phyloP scores from a whole-genome alignment of 1,140 invertebrate species.

The Littorina saxatilis region DNA sequence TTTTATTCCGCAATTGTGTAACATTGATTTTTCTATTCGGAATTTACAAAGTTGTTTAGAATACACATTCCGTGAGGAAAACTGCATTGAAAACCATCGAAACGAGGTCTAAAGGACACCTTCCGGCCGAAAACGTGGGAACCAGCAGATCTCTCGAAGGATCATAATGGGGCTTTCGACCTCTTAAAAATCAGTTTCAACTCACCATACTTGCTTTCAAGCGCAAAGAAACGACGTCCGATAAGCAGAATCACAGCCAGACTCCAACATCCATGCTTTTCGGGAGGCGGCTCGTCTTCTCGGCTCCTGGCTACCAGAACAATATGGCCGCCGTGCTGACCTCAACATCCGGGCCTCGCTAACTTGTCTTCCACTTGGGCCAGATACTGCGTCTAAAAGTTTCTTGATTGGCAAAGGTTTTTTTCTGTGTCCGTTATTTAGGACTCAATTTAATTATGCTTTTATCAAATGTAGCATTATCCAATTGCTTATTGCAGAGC shows the following conservation, averaged over 20 bases:
- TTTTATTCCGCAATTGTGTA: too few species aligned
- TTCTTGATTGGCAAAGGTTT: too few species aligned
- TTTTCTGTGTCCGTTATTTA: too few species aligned
- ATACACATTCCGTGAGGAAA: too few species aligned
- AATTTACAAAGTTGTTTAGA: too few species aligned
- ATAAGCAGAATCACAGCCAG: background rate
- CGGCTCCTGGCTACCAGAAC: constrained; percentile 27
- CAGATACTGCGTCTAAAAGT: background rate
- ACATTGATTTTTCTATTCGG: too few species aligned
- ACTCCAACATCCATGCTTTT: background rate
- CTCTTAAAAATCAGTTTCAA: background rate
- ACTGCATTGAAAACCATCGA: background rate
- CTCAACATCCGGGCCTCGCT: constrained; percentile 32
- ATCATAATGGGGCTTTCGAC: background rate
- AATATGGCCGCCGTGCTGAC: constrained; percentile 36
- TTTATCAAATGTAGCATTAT: too few species aligned
- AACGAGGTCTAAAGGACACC: constrained; percentile 1
- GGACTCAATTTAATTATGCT: too few species aligned
- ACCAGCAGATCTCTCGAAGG: constrained; percentile 10
- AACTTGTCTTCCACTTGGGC: background rate
- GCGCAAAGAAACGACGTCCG: background rate
- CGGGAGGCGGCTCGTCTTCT: background rate
- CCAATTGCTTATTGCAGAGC: too few species aligned
- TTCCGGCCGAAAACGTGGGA: constrained; percentile 4
- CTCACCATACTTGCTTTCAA: constrained; percentile 20